Percentiles rank a stretch among this genome's conserved stretches.
These are phyloP conservation scores for Myoxocephalus aenaeus DNA, from an alignment of 2,797 vertebrate genomes.

Conservation along the genomic window DNA sequence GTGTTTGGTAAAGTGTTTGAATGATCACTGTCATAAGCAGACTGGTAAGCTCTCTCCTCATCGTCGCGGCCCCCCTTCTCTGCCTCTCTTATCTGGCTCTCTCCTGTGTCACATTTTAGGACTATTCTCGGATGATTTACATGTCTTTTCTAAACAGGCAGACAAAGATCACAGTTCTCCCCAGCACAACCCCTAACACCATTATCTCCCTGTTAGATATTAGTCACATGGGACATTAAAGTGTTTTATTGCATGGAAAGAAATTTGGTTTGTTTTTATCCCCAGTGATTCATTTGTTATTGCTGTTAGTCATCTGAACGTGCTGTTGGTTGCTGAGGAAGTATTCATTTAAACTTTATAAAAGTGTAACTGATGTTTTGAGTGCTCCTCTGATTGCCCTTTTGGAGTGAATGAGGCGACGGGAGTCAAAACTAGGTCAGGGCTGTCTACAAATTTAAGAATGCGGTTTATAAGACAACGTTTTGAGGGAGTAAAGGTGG, in stretches of 20 bases:
- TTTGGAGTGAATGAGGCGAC: background rate
- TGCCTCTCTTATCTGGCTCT: constrained; percentile 60
- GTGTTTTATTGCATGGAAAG: constrained; percentile 70
- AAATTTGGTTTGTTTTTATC: constrained; percentile 62
- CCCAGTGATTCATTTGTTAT: constrained; percentile 69
- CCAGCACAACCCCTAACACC: constrained; percentile 49
- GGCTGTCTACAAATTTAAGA: background rate
- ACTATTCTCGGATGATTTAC: constrained; percentile 76
- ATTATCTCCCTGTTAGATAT: constrained; percentile 72
- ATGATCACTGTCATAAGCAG: constrained; percentile 63
- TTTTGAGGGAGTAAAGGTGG: constrained; percentile 57
- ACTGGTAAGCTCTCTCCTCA: constrained; percentile 56
- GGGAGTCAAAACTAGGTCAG: constrained; percentile 28
- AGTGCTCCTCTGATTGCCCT: background rate
- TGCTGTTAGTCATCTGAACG: constrained; percentile 59
- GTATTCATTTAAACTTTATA: constrained; percentile 37
- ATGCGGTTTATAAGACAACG: constrained; percentile 26
- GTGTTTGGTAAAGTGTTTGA: constrained; percentile 52
- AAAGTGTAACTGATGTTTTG: constrained; percentile 42
- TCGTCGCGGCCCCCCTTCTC: constrained; percentile 27
- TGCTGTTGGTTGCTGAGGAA: constrained; percentile 41
- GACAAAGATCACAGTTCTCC: constrained; percentile 72
- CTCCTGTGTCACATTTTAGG: constrained; percentile 73
- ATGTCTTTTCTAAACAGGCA: constrained; percentile 67
- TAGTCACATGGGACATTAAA: constrained; percentile 73